Conservation (phyloP, 2,113 vertebrate species). For the Copsychus sechellarum region DNA sequence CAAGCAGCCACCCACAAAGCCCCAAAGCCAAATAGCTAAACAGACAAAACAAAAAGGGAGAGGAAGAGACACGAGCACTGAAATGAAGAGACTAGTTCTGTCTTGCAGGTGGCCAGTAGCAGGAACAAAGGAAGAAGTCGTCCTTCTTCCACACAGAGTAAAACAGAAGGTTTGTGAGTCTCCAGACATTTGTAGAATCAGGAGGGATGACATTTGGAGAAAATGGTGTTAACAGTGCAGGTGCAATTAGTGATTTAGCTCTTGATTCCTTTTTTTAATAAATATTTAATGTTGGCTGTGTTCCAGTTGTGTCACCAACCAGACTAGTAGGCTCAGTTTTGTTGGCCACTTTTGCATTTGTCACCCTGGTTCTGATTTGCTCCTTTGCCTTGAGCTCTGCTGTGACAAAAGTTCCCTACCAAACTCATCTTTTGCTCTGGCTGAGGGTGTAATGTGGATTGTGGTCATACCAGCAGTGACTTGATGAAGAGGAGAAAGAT, state of each 20-base stretch:
- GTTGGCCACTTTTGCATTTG: not conserved
- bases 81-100: not conserved
- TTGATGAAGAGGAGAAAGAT: not conserved
- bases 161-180: not conserved
- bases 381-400: not conserved
- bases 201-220: not conserved
- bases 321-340: not conserved
- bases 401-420: not conserved
- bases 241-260: not conserved
- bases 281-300: not conserved
- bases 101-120: not conserved
- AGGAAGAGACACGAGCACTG: not conserved
- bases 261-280: not conserved
- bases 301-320: not conserved
- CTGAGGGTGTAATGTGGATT: not conserved
- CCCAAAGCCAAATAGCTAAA: not conserved
- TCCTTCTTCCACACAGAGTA: not conserved
- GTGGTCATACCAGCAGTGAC: not conserved
- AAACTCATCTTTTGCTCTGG: not conserved
- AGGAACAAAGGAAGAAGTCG: not conserved
- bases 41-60: not conserved
- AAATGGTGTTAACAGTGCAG: not conserved
- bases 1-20: conserved; percentile 21
- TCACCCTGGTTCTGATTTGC: not conserved
- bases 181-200: not conserved